Evolutionary conservation across 2,113 vertebrate genomes (phyloP).

Genomic region (Heliornis fulica): DNA sequence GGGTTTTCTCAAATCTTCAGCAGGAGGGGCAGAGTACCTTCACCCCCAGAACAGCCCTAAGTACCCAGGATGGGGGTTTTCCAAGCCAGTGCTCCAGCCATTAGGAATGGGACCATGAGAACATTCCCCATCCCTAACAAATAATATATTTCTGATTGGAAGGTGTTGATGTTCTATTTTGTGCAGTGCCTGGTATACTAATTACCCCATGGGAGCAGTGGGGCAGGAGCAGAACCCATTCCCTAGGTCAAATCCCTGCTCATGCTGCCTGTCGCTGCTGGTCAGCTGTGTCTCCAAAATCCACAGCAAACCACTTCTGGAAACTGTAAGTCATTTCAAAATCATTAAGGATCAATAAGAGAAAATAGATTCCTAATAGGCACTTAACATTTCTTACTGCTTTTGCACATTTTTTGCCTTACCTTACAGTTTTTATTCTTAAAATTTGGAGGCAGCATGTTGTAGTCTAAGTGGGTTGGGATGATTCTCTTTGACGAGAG

Average conservation of each 20-base stretch:
- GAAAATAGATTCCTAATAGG: background rate
- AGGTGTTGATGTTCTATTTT: background rate
- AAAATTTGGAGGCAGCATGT: constrained; percentile 69
- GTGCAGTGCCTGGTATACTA: background rate
- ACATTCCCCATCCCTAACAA: background rate
- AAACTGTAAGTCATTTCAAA: background rate
- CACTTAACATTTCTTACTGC: background rate
- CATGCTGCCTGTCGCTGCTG: background rate
- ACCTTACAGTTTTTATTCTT: constrained; percentile 72
- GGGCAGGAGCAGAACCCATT: background rate
- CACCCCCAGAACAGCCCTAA: background rate
- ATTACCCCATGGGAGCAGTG: background rate
- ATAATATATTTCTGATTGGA: background rate
- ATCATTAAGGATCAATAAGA: background rate
- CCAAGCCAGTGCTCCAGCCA: background rate
- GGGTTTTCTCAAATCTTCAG: background rate
- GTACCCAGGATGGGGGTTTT: background rate
- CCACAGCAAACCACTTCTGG: background rate
- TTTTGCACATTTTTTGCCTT: background rate
- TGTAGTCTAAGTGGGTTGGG: constrained; percentile 72
- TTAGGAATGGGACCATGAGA: background rate
- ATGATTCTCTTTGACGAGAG: constrained; percentile 69
- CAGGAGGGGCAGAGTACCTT: background rate
- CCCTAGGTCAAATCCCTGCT: background rate
- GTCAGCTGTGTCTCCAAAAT: background rate